Conservation (phyloP, 2,797 vertebrate species). For the Babyrousa celebensis region DNA sequence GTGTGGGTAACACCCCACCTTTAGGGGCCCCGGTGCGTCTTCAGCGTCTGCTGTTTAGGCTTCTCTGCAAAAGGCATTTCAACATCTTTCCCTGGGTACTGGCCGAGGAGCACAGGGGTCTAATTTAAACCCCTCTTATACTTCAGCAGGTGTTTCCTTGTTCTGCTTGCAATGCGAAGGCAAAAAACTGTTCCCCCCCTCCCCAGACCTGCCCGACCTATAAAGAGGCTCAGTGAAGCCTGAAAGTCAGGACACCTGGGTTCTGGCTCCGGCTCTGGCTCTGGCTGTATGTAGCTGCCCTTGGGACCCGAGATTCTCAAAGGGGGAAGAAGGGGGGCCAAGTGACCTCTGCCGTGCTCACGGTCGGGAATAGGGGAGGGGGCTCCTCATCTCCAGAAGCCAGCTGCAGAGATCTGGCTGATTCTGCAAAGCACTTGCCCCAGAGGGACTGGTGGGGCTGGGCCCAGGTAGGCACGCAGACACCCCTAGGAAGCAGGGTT, state of each 20-base stretch:
- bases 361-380: background rate
- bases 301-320: background rate
- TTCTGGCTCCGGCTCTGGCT: background rate
- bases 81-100: background rate
- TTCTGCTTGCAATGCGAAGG: background rate
- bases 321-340: background rate
- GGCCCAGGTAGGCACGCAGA: background rate
- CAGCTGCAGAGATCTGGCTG: background rate
- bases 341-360: background rate
- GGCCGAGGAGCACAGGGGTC: background rate
- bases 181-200: background rate
- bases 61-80: slow-evolving; percentile 17
- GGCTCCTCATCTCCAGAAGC: background rate
- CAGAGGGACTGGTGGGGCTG: background rate
- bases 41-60: background rate
- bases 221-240: background rate
- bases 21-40: background rate
- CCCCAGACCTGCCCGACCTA: background rate
- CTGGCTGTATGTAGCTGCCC: background rate
- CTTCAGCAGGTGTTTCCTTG: background rate
- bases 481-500: background rate
- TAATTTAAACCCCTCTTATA: slow-evolving; percentile 10
- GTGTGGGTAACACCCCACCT: background rate
- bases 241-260: background rate
- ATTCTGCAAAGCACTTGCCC: background rate